Percentiles rank a stretch among this genome's conserved stretches.
These are phyloP conservation scores for Therioaphis trifolii DNA, from an alignment of 2,888 invertebrate genomes.

Conservation along the genomic window DNA sequence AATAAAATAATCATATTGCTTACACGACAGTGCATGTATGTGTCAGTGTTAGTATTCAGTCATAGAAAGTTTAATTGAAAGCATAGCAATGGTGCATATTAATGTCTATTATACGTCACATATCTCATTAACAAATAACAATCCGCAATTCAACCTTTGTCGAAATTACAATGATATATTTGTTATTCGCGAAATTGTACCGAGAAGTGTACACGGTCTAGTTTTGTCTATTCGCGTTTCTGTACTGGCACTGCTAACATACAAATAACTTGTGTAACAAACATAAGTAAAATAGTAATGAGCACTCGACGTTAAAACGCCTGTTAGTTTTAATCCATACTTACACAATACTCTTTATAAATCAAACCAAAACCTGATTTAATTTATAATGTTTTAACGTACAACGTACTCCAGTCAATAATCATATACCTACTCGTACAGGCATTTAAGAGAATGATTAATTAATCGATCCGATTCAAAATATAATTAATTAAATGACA, in stretches of 20 bases:
- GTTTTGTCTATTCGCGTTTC: neutral
- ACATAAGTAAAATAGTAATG: neutral
- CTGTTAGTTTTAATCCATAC: neutral
- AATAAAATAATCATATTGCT: too few relatives aligned
- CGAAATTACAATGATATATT: constrained; percentile 5
- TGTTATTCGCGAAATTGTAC: neutral
- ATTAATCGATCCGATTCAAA: neutral
- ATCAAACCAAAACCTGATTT: too few relatives aligned
- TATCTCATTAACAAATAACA: too few relatives aligned
- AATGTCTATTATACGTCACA: neutral
- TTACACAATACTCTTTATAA: neutral
- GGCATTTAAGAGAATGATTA: too few relatives aligned
- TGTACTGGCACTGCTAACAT: neutral
- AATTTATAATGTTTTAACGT: neutral
- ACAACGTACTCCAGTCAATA: neutral
- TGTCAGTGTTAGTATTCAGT: neutral
- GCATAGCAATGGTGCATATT: neutral
- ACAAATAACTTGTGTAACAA: neutral
- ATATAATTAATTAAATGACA: neutral
- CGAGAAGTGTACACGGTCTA: neutral
- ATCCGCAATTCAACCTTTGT: neutral
- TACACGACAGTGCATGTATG: neutral
- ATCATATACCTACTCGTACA: too few relatives aligned
- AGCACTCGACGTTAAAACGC: neutral
- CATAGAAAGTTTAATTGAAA: neutral